Evolutionary conservation across 2,113 vertebrate species (phyloP).

Genomic region (Ploceus nigricollis): DNA sequence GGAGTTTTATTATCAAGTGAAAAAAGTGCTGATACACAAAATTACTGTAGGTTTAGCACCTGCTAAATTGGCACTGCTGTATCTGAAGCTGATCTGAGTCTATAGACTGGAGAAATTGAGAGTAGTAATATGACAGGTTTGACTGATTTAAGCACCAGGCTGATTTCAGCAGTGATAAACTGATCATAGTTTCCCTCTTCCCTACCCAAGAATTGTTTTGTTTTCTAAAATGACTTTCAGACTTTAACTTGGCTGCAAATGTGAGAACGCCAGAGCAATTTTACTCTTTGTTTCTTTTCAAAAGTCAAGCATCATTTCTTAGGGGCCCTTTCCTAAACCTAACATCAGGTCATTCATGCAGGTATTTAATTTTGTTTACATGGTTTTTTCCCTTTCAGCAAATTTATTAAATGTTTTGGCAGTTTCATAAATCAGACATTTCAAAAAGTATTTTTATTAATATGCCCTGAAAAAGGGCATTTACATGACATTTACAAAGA

Average conservation of each 20-base stretch:
- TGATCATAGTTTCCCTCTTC: not conserved
- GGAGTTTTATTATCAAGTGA: slow-evolving; percentile 26
- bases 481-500: not conserved
- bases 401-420: not conserved
- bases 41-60: slow-evolving; percentile 37
- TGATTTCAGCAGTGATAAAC: not conserved
- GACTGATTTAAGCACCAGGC: not conserved
- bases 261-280: not conserved
- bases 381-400: not conserved
- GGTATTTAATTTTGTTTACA: not conserved
- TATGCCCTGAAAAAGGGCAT: not conserved
- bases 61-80: not conserved
- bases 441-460: not conserved
- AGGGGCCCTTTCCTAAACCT: not conserved
- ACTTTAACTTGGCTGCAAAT: not conserved
- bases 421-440: not conserved
- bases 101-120: not conserved
- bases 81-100: not conserved
- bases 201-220: not conserved
- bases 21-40: slow-evolving; percentile 30
- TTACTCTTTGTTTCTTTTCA: not conserved
- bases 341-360: not conserved
- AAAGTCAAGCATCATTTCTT: not conserved
- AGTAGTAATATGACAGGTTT: not conserved
- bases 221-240: not conserved